Evolutionary conservation across 2,113 vertebrate genomes (phyloP).

Genomic region (Eclectus roratus): DNA sequence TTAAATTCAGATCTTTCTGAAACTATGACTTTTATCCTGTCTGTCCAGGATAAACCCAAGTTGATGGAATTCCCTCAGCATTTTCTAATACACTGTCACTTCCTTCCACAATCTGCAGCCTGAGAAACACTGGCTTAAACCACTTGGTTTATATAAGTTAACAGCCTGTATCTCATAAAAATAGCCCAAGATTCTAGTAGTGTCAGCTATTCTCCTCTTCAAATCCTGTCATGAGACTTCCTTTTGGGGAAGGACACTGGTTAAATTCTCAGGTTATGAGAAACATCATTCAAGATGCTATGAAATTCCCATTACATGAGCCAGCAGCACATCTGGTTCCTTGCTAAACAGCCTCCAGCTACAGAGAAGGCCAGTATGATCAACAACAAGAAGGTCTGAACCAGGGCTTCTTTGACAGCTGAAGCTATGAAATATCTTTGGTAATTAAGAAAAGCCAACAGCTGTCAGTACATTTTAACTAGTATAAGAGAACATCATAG

Average conservation of each 20-base stretch:
- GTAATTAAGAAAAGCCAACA: not conserved
- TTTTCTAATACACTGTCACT: not conserved
- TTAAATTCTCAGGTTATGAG: slow-evolving; percentile 1
- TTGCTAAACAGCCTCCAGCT: not conserved
- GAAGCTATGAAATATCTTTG: not conserved
- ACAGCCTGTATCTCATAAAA: not conserved
- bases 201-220: not conserved
- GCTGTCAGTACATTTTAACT: not conserved
- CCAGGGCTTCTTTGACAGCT: not conserved
- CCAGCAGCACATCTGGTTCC: not conserved
- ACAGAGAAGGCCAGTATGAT: not conserved
- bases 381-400: not conserved
- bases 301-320: not conserved
- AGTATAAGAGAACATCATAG: not conserved
- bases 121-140: not conserved
- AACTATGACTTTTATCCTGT: not conserved
- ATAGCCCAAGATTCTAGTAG: not conserved
- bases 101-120: not conserved
- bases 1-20: not conserved
- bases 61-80: not conserved
- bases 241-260: not conserved
- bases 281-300: not conserved
- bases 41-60: not conserved
- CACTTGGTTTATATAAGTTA: not conserved
- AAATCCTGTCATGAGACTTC: not conserved